Conservation (phyloP, 2,888 invertebrate genomes). For the Melangyna quadrimaculata region DNA sequence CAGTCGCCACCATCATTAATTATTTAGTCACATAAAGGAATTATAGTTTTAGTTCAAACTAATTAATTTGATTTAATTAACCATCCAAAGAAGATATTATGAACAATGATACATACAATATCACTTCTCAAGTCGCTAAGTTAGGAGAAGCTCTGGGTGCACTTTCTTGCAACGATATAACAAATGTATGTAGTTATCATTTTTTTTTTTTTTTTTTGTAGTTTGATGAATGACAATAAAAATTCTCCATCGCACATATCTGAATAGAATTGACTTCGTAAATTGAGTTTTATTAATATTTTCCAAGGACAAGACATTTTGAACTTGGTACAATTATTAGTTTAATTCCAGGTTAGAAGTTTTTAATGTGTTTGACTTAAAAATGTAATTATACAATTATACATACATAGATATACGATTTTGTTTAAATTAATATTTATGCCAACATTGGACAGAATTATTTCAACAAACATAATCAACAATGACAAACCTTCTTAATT, state of each 20-base stretch:
- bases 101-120: not conserved
- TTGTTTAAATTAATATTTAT: not conserved
- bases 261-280: not conserved
- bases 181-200: not conserved
- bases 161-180: not conserved
- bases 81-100: slow-evolving; percentile 17
- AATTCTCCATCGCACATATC: not conserved
- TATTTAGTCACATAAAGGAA: slow-evolving; percentile 14
- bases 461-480: not conserved
- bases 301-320: not conserved
- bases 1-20: not conserved
- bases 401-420: no score
- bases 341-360: not conserved
- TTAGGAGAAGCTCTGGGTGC: not conserved
- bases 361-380: not conserved
- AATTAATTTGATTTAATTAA: slow-evolving; percentile 52
- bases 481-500: no score
- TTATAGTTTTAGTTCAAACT: slow-evolving; percentile 25
- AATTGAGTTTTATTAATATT: not conserved
- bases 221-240: not conserved
- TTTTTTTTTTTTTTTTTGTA: not conserved
- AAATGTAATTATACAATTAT: no score
- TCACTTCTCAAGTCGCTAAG: not conserved
- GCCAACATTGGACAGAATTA: not conserved
- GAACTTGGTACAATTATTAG: not conserved